Conservation (phyloP, 2,888 invertebrate species). For the Palloptera scutellata region DNA sequence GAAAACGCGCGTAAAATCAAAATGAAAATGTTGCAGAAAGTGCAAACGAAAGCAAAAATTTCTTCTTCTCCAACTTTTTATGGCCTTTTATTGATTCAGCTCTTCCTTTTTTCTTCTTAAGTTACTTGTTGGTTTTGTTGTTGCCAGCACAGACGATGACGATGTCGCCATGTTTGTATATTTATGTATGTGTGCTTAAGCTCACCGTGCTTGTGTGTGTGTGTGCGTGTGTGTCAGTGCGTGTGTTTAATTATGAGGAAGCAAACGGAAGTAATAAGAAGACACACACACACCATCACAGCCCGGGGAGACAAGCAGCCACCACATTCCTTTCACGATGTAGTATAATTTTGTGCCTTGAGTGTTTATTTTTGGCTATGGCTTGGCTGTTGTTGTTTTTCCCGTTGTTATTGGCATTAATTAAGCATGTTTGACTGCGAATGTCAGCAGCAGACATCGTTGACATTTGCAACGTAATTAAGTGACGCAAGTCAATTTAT, state of each 20-base stretch:
- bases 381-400: conserved; percentile 20
- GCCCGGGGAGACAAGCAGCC: neutral
- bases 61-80: neutral
- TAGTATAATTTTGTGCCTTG: conserved; percentile 27
- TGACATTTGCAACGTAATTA: conserved; percentile 47
- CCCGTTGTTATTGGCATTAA: conserved; percentile 48
- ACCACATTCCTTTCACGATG: neutral
- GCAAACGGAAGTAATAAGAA: conserved; percentile 23
- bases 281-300: neutral
- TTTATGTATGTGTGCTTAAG: neutral
- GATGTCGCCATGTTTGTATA: neutral
- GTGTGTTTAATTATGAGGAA: conserved; percentile 14
- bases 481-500: conserved; percentile 60
- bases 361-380: conserved; percentile 53
- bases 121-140: neutral
- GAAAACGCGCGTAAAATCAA: conserved; percentile 7
- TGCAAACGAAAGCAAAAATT: conserved; percentile 5
- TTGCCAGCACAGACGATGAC: neutral
- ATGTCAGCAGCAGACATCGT: conserved; percentile 51
- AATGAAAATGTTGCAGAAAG: neutral
- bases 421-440: conserved; percentile 57
- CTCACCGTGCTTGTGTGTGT: neutral
- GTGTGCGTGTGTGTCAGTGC: neutral
- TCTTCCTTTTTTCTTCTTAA: neutral
- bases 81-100: conserved; percentile 16